Evolutionary conservation across 2,797 vertebrate genomes (phyloP).

Genomic region (Adelosebastes latens): DNA sequence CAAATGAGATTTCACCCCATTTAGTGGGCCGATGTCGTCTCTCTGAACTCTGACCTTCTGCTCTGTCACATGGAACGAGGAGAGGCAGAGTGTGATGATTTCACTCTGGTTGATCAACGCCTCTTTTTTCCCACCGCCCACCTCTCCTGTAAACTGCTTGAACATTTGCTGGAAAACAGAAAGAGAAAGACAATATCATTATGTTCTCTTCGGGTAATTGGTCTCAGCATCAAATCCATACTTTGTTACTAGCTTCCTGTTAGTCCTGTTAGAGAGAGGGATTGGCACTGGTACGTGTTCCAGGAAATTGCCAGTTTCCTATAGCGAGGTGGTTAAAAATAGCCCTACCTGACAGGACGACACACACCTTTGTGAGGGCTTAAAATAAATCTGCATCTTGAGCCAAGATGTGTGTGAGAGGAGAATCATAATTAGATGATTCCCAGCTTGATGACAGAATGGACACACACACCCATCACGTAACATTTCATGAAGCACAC

Average conservation of each 20-base stretch:
- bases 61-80: neutral
- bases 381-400: conserved; percentile 31
- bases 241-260: conserved; percentile 13
- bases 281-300: conserved; percentile 6
- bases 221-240: neutral
- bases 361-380: conserved; percentile 12
- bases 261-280: neutral
- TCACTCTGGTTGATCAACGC: neutral
- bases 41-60: conserved; percentile 40
- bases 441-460: neutral
- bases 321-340: conserved; percentile 32
- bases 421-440: neutral
- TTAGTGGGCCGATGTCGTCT: conserved; percentile 28
- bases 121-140: neutral
- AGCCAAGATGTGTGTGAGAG: conserved; percentile 4
- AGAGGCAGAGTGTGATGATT: neutral
- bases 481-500: neutral
- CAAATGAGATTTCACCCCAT: conserved; percentile 21
- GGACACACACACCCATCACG: neutral
- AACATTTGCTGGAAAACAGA: conserved; percentile 24
- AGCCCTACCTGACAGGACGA: conserved; percentile 20
- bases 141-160: neutral
- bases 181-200: conserved; percentile 38
- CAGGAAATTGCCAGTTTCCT: conserved; percentile 42
- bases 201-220: neutral